Evolutionary conservation across 2,797 vertebrate species (phyloP), one percentile per base, ranked within the genome.

Genomic region (Mormyrops boulengeri): DNA sequence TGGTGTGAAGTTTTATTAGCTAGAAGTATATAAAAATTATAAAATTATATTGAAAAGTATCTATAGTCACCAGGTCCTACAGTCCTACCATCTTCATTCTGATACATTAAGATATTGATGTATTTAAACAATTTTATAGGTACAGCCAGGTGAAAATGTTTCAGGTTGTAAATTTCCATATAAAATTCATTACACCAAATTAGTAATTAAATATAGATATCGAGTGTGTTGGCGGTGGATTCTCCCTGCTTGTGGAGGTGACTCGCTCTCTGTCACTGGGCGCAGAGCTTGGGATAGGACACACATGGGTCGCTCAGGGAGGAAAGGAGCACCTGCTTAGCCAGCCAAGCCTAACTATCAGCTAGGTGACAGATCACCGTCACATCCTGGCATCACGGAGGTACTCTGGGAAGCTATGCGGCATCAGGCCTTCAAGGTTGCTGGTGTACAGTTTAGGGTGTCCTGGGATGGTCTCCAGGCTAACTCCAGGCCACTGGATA

Each of bases 1-100:
- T 50, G 22, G 84, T 85, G 49, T 85, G 84, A 85, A 85, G 84
- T 85, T 52, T 52, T 26, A 85, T 85, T 85, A 49, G 49, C 44
- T 84, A 50, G 44, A 85, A 49, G 41, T 85, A 30, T 50, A 85
- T 85, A 34, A 49, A 85, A 85, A 49, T 52, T 52, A 14, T 30
- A 26, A 85, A 49, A 52, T 50, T 50, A 85, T 85, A 85, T 85
- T 49, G 84, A 50, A 85, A 9, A 26, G 14, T 50, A 22, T 12
- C 44, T 85, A 50, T 22, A 85, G 49, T 85, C n/a, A 30, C 84
- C 44, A 52, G 22, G n/a, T 26, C 84, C 49, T 80, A n/a, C 2
- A 80, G 73, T 41, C 34, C 47, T 77, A 77, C 11, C 17, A 34
- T 80, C 73, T 80, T 9, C 38, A 80, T 44, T 80, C 38, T 41